Evolutionary conservation across 2,797 vertebrate species (phyloP).

Genomic region (Thamnophis elegans): DNA sequence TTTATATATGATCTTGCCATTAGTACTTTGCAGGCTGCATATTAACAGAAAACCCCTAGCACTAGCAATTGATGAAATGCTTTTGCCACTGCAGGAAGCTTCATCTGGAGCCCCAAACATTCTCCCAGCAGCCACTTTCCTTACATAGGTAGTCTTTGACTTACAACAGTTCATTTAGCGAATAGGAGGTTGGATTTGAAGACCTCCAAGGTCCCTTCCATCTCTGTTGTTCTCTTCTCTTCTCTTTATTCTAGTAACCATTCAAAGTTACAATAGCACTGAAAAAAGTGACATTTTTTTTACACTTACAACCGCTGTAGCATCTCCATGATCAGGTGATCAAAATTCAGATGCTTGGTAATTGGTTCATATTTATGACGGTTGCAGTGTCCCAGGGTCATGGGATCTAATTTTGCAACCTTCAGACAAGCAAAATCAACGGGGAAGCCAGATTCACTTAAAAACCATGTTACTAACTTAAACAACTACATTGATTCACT

Average conservation of each 20-base stretch:
- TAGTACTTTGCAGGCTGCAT: background rate
- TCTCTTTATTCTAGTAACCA: background rate
- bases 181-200: too few species aligned
- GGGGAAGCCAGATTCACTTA: background rate
- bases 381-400: background rate
- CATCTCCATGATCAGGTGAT: background rate
- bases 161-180: background rate
- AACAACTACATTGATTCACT: background rate
- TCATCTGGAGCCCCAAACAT: accelerated
- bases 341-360: background rate
- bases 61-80: background rate
- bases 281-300: background rate
- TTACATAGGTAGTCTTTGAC: background rate
- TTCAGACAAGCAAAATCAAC: background rate
- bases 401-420: background rate
- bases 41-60: background rate
- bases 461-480: background rate
- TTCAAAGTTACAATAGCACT: background rate
- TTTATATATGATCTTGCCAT: background rate
- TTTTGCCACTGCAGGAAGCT: background rate
- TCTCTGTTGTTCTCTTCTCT: too few species aligned
- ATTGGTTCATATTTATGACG: background rate
- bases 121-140: background rate
- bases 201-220: too few species aligned
- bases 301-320: background rate